A percentile compares a stretch with the other conserved stretches of the same genome.
phyloP scores from a whole-genome alignment of 1,140 invertebrate genomes.

The Aradophagus sp. region DNA sequence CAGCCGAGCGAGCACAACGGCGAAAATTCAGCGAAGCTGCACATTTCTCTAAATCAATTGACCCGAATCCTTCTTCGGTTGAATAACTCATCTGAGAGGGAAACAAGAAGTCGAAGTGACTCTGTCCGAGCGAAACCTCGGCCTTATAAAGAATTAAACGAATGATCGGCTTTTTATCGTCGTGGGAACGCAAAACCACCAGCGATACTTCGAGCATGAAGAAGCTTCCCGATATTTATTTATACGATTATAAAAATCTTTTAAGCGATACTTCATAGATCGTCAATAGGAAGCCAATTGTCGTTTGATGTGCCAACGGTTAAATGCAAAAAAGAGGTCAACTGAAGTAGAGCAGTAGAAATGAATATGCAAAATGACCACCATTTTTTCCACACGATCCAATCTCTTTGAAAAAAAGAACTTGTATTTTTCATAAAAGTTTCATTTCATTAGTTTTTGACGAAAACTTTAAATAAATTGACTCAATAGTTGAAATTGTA shows the following conservation, averaged over 20 bases:
- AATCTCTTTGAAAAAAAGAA: no score
- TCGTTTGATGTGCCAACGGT: no score
- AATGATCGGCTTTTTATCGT: slow-evolving; percentile 22
- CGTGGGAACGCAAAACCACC: slow-evolving; percentile 4
- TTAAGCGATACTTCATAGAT: no score
- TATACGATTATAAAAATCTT: background rate
- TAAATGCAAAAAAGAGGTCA: no score
- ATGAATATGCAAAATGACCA: no score
- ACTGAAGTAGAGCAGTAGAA: no score
- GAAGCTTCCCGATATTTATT: slow-evolving; percentile 3
- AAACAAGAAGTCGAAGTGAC: slow-evolving; percentile 32
- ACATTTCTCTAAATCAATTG: slow-evolving; percentile 47
- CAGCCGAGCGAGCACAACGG: slow-evolving; percentile 18
- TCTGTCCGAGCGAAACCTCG: slow-evolving; percentile 9
- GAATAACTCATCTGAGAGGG: slow-evolving; percentile 40
- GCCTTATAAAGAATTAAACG: slow-evolving; percentile 24
- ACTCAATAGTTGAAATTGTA: no score
- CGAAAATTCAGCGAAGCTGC: slow-evolving; percentile 29
- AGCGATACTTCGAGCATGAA: background rate
- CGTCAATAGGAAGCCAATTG: no score
- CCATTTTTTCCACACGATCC: no score
- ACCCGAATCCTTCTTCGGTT: slow-evolving; percentile 33
- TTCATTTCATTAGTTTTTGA: no score
- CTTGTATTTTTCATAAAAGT: no score
- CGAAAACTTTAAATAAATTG: no score